Conservation (phyloP, 2,888 invertebrate genomes). For the Rhagonycha fulva region DNA sequence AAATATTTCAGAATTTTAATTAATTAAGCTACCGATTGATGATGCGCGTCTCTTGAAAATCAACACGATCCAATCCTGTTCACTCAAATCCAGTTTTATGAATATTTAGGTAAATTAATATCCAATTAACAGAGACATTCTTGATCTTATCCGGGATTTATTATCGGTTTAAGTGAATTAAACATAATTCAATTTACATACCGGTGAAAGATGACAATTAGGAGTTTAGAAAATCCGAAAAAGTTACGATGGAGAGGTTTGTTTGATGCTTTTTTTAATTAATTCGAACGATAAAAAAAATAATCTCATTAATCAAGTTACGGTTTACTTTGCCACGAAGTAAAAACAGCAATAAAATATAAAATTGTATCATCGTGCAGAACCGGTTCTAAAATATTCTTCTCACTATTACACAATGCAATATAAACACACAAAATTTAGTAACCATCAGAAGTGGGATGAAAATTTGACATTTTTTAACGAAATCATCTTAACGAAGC, state of each 20-base stretch:
- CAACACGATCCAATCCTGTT: neutral
- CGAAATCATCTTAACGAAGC: neutral
- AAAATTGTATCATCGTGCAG: neutral
- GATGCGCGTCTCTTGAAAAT: neutral
- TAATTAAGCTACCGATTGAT: neutral
- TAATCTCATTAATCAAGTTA: neutral
- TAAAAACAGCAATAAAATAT: neutral
- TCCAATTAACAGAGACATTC: constrained; percentile 16
- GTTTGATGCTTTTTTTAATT: neutral
- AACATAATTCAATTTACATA: constrained; percentile 21
- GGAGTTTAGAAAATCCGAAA: neutral
- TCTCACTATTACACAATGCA: neutral
- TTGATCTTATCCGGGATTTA: constrained; percentile 18
- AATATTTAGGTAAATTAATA: constrained; percentile 25
- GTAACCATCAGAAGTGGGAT: neutral
- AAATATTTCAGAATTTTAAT: constrained; percentile 1
- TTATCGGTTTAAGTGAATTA: constrained; percentile 18
- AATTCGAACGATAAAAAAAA: neutral
- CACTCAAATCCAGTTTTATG: constrained; percentile 2
- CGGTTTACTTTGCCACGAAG: neutral
- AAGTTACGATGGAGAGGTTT: neutral
- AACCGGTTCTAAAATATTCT: neutral
- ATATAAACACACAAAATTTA: neutral
- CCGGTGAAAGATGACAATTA: constrained; percentile 12
- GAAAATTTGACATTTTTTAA: neutral